Base-by-base conservation (phyloP, 2,888 invertebrate species). In the Netelia inedita region DNA sequence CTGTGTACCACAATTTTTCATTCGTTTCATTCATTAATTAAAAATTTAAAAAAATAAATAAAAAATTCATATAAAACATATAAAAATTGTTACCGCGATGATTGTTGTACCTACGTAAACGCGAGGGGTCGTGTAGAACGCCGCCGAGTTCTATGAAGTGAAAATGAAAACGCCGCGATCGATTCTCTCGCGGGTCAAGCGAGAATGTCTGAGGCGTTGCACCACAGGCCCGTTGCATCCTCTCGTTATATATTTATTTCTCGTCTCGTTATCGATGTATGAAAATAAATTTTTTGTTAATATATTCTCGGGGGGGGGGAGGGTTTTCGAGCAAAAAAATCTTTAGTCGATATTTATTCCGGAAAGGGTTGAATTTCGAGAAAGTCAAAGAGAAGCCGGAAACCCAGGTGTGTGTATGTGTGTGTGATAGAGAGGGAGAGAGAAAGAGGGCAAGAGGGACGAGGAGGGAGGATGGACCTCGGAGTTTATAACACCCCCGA, bases 381-480 rank as follows among this genome's bases (percentile, higher is more conserved):
- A 89, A 90, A 90, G 88, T 90, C 88, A 88, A 87, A 85, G 89
- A 85, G 87, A 86, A 88, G 86, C 87, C 86, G 88, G 89, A 81
- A 74, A 85, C 86, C 35, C 86, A 61, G 83, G 55, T 94, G 94
- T 94, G 94, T 94, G 94, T 94, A 92, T 94, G 88, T 87, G 76
- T 89, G 88, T 87, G 76, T 89, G 89, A 88, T 1, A 46, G 59
- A 94, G 94, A 94, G 94, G 94, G 94, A 94, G 94, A 94, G 94
- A 68, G 23, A 53, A 91, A 92, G 94, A 94, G 73, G 94, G 94
- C 94, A 94, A 94, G 94, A 94, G 92, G 94, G 92, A 88, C 87
- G 75, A 89, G 90, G 89, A 87, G 83, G 76, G 85, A 76, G 87
- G 86, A 88, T 87, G 89, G 89, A 89, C 89, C 90, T 89, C 89